Percentiles rank a stretch among this genome's conserved stretches.
Evolutionary conservation across 2,113 vertebrate genomes (phyloP).

Genomic region (Micronycteris hirsuta): DNA sequence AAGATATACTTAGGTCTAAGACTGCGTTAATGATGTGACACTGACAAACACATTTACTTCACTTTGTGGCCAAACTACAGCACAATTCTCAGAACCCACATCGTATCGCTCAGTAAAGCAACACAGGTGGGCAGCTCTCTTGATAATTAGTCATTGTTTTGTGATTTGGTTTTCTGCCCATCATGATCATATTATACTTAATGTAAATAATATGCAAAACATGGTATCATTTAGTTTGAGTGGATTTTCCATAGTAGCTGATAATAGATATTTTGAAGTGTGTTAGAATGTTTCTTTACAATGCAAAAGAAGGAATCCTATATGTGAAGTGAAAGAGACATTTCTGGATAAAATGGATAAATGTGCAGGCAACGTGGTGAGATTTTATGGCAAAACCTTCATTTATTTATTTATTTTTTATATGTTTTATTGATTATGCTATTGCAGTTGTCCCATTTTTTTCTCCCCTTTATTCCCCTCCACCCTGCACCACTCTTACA

Average conservation of each 20-base stretch:
- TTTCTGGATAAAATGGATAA: neutral
- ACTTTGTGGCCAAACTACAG: neutral
- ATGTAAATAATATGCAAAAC: neutral
- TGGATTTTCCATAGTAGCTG: neutral
- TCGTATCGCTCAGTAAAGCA: neutral
- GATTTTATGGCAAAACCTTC: neutral
- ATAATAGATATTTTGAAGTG: neutral
- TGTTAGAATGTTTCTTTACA: neutral
- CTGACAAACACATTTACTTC: neutral
- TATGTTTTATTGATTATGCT: too few relatives aligned
- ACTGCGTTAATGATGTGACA: neutral
- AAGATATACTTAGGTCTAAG: neutral
- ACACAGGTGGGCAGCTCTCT: neutral
- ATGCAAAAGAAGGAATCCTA: neutral
- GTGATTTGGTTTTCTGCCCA: neutral
- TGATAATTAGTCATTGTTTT: neutral
- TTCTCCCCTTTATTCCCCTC: too few relatives aligned
- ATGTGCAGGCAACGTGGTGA: neutral
- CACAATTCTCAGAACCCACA: neutral
- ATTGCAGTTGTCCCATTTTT: too few relatives aligned
- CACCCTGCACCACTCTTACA: too few relatives aligned
- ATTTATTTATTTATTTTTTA: neutral
- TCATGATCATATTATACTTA: neutral
- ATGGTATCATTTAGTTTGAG: neutral
- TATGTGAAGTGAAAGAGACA: neutral